Percentiles rank a stretch among this genome's conserved stretches.
Conservation (phyloP, 2,888 invertebrate species). For the Crepidodera aurea region DNA sequence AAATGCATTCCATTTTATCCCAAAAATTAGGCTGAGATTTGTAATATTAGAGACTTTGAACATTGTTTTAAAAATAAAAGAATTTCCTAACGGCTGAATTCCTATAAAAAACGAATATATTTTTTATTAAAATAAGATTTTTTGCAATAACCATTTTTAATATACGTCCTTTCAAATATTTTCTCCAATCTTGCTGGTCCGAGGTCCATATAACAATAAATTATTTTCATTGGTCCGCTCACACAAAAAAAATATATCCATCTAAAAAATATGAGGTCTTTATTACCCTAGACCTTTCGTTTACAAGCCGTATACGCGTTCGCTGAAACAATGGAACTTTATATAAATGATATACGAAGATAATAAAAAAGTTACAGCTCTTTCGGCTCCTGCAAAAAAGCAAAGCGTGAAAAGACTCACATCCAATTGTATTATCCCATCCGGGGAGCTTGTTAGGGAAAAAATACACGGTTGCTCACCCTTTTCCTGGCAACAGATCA, state of each 20-base stretch:
- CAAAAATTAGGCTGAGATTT: no score
- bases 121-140: no score
- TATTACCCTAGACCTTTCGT: slow-evolving; percentile 17
- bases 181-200: background rate
- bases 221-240: background rate
- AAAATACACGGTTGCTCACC: background rate
- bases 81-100: no score
- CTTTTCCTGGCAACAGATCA: no score
- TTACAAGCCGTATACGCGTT: slow-evolving; percentile 20
- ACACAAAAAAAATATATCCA: slow-evolving; percentile 5
- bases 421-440: slow-evolving; percentile 17
- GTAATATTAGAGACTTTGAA: no score
- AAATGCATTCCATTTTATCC: no score
- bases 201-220: background rate
- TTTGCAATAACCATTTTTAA: no score
- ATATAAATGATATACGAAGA: slow-evolving; percentile 33
- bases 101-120: no score
- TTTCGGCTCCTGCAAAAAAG: slow-evolving; percentile 22
- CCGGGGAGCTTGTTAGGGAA: slow-evolving; percentile 16
- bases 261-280: slow-evolving; percentile 9
- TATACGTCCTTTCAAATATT: background rate
- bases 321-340: slow-evolving; percentile 22
- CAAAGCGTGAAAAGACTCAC: slow-evolving; percentile 26
- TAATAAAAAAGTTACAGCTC: slow-evolving; percentile 33
- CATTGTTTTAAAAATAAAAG: no score